These are phyloP conservation scores for Gorsachius goisagi DNA, from an alignment of 2,113 vertebrate genomes.

Conservation along the genomic window DNA sequence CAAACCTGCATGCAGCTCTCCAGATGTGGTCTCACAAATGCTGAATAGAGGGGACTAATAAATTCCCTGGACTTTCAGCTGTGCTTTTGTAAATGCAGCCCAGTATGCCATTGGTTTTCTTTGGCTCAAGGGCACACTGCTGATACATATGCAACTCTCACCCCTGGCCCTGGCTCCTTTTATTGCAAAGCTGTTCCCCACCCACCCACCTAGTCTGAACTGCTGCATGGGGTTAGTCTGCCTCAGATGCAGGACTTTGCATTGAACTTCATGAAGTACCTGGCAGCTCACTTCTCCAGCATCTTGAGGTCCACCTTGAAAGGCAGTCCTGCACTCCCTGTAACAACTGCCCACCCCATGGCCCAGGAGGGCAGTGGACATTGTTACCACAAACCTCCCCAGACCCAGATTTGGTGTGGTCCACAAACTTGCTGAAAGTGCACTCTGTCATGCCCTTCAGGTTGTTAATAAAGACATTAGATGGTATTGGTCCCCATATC, in stretches of 20 bases:
- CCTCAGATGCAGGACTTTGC: not conserved
- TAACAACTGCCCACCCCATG: not conserved
- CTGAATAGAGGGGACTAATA: not conserved
- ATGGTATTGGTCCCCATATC: not conserved
- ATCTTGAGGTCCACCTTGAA: not conserved
- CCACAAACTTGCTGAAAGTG: not conserved
- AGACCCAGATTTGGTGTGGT: not conserved
- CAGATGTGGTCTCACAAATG: not conserved
- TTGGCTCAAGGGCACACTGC: not conserved
- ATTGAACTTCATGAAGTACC: not conserved
- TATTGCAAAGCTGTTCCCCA: not conserved
- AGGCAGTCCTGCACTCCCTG: not conserved
- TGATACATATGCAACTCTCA: not conserved
- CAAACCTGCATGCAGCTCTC: not conserved
- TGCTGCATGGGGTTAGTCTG: not conserved
- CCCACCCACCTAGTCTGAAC: not conserved
- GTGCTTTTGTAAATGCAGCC: not conserved
- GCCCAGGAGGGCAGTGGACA: not conserved
- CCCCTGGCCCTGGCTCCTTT: not conserved
- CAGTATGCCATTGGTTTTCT: not conserved
- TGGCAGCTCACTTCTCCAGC: not conserved
- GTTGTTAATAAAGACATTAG: not conserved
- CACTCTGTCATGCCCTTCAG: not conserved
- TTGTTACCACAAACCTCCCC: fast-evolving
- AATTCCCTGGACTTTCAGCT: not conserved